Evolutionary conservation across 1,140 invertebrate species (phyloP).

Genomic region (Oedothorax gibbosus): DNA sequence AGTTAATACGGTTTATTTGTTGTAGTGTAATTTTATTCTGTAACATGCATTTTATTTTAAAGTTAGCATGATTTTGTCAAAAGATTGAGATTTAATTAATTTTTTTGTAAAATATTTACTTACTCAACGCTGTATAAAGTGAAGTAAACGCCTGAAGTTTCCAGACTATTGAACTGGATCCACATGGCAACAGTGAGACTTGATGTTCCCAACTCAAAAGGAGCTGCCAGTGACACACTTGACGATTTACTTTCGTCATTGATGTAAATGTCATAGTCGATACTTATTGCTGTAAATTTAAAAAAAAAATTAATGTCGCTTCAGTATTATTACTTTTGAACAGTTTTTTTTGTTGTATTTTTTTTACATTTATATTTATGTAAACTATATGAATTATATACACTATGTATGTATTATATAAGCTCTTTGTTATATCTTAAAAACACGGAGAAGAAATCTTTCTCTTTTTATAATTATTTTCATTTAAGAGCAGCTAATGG

Average conservation of each 20-base stretch:
- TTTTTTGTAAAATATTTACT: constrained; percentile 63
- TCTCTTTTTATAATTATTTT: no score
- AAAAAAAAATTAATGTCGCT: not conserved
- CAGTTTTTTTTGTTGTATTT: not conserved
- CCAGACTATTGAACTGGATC: constrained; percentile 92
- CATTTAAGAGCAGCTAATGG: no score
- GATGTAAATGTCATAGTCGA: constrained; percentile 95
- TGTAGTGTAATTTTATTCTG: no score
- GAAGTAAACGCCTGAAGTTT: constrained; percentile 92
- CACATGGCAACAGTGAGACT: constrained; percentile 91
- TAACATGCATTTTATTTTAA: no score
- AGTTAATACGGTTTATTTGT: no score
- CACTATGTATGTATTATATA: no score
- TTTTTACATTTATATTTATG: not conserved
- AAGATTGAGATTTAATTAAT: not conserved
- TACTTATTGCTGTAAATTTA: constrained; percentile 82
- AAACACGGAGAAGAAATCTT: no score
- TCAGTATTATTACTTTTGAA: not conserved
- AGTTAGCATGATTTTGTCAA: not conserved
- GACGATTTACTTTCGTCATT: constrained; percentile 85
- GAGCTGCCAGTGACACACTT: constrained; percentile 88
- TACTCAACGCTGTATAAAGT: constrained; percentile 89
- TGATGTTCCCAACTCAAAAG: constrained; percentile 82
- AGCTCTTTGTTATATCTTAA: no score
- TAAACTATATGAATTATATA: not conserved